Evolutionary conservation across 2,888 invertebrate genomes (phyloP).

Genomic region (Antheraea yamamai): DNA sequence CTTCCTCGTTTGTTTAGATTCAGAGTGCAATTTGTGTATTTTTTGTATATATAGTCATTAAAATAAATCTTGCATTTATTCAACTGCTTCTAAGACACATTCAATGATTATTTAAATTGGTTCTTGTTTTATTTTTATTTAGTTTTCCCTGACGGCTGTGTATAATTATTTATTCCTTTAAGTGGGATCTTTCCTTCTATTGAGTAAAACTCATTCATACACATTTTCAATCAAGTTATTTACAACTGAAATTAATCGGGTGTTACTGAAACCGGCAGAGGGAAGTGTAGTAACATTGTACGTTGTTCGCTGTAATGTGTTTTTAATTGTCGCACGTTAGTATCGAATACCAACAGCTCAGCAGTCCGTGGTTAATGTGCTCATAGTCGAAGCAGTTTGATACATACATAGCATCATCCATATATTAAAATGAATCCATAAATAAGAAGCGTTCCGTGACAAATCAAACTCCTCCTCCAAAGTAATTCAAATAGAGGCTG

Average conservation of each 20-base stretch:
- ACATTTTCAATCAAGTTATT: background rate
- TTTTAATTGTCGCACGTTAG: slow-evolving; percentile 59
- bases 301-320: slow-evolving; percentile 57
- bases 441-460: slow-evolving; percentile 29
- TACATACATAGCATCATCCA: slow-evolving; percentile 30
- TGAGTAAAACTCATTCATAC: background rate
- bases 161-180: background rate
- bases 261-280: slow-evolving; percentile 46
- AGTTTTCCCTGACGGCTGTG: background rate
- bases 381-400: slow-evolving; percentile 38
- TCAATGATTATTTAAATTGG: background rate
- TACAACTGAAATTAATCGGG: slow-evolving; percentile 27
- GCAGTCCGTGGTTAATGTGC: slow-evolving; percentile 59
- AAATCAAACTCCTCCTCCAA: slow-evolving; percentile 39
- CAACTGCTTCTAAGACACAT: background rate
- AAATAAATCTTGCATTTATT: background rate
- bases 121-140: background rate
- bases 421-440: slow-evolving; percentile 27
- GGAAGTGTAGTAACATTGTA: slow-evolving; percentile 58
- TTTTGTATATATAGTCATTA: slow-evolving; percentile 5
- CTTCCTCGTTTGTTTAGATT: slow-evolving; percentile 35
- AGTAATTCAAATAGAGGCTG: slow-evolving; percentile 26
- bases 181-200: background rate
- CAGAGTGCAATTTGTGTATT: slow-evolving; percentile 16
- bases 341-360: slow-evolving; percentile 57